Evolutionary conservation across 1,140 invertebrate species (phyloP).

Genomic region (Scaptomyza montana): DNA sequence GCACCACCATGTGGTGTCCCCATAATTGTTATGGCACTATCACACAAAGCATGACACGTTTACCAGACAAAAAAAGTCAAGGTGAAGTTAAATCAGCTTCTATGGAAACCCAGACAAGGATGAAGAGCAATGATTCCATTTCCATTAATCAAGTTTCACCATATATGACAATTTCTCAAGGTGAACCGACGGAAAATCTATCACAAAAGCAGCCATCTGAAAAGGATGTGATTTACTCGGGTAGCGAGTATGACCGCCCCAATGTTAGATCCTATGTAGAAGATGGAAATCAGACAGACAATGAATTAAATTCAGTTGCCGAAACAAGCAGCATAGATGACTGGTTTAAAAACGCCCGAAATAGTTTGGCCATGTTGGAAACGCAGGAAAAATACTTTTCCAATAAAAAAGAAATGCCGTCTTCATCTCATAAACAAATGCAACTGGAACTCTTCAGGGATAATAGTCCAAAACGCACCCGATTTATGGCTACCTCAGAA

Average conservation of each 20-base stretch:
- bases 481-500: slow-evolving; percentile 26
- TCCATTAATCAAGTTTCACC: too few relatives aligned
- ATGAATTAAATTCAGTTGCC: neutral
- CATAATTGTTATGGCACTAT: slow-evolving; percentile 22
- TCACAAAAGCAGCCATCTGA: too few relatives aligned
- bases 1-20: slow-evolving; percentile 70
- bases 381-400: slow-evolving; percentile 6
- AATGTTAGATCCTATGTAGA: too few relatives aligned
- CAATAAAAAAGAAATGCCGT: neutral
- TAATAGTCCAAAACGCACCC: neutral
- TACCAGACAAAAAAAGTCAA: neutral
- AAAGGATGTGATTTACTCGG: too few relatives aligned
- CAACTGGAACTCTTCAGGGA: slow-evolving; percentile 12
- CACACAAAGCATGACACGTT: neutral
- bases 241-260: too few relatives aligned
- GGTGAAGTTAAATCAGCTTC: neutral
- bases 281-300: neutral
- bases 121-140: neutral
- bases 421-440: neutral
- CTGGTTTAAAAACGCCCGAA: slow-evolving; percentile 21
- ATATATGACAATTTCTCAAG: too few relatives aligned
- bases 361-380: slow-evolving; percentile 26
- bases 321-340: slow-evolving; percentile 18
- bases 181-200: too few relatives aligned
- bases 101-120: neutral